Percentiles rank a stretch among this genome's conserved stretches.
Conservation (phyloP, 2,113 vertebrate genomes). For the Chaetodon auriga region DNA sequence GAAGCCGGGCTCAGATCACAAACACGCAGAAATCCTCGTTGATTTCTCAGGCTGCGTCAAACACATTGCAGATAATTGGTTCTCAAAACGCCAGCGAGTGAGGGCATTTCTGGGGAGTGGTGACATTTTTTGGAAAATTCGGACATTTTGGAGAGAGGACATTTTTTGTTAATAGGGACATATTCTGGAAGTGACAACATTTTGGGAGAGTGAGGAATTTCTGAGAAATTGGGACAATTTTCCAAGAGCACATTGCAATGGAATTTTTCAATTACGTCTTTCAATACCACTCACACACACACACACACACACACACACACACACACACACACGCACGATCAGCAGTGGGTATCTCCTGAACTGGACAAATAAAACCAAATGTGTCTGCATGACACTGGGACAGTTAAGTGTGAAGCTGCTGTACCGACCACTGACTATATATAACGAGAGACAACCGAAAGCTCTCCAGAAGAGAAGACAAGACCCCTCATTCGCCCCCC, state of each 20-base stretch:
- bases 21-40: neutral
- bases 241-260: neutral
- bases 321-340: neutral
- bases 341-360: neutral
- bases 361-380: neutral
- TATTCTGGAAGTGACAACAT: neutral
- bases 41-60: neutral
- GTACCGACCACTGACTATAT: neutral
- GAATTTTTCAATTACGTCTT: neutral
- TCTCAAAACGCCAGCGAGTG: neutral
- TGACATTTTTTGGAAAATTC: neutral
- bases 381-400: neutral
- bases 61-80: neutral
- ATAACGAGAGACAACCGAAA: too few species aligned
- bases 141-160: neutral
- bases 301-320: too few species aligned
- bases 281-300: neutral
- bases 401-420: neutral
- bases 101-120: neutral
- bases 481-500: too few species aligned
- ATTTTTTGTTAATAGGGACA: too few species aligned
- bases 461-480: too few species aligned
- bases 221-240: neutral
- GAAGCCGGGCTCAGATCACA: neutral
- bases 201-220: neutral